Evolutionary conservation across 2,113 vertebrate genomes (phyloP).

Genomic region (Perca flavescens): DNA sequence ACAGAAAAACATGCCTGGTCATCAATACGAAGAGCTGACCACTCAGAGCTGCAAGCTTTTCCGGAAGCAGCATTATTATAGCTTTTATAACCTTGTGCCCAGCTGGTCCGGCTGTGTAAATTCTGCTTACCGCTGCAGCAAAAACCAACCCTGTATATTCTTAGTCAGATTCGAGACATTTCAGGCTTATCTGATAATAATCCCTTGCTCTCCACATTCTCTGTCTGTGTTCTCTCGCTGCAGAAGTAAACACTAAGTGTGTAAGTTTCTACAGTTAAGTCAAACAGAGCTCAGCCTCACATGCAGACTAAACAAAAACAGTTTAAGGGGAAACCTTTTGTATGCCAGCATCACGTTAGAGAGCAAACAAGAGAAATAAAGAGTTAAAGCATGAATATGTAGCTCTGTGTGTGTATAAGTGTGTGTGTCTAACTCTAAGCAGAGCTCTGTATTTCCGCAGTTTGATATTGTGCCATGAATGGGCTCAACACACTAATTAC

Average conservation of each 20-base stretch:
- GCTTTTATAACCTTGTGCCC: slow-evolving; percentile 67
- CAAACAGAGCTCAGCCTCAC: slow-evolving; percentile 49
- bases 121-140: slow-evolving; percentile 54
- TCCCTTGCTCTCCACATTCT: slow-evolving; percentile 52
- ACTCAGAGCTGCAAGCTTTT: not conserved
- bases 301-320: slow-evolving; percentile 78
- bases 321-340: slow-evolving; percentile 51
- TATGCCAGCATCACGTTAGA: slow-evolving; percentile 40
- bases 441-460: slow-evolving; percentile 67
- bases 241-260: slow-evolving; percentile 45
- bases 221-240: slow-evolving; percentile 20
- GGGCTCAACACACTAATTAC: slow-evolving; percentile 78
- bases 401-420: slow-evolving; percentile 36
- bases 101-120: not conserved
- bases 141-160: slow-evolving; percentile 32
- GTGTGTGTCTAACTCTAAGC: slow-evolving; percentile 63
- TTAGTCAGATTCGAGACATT: slow-evolving; percentile 32
- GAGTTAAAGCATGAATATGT: slow-evolving; percentile 45
- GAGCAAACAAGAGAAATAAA: slow-evolving; percentile 54
- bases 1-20: slow-evolving; percentile 12
- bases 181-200: slow-evolving; percentile 56
- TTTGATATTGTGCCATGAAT: slow-evolving; percentile 80
- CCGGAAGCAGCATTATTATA: slow-evolving; percentile 49
- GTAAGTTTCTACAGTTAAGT: slow-evolving; percentile 50
- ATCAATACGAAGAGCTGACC: slow-evolving; percentile 21